Base-by-base conservation (phyloP, 92 coral and sea anemone species). In the Epizoanthus scotinus region DNA sequence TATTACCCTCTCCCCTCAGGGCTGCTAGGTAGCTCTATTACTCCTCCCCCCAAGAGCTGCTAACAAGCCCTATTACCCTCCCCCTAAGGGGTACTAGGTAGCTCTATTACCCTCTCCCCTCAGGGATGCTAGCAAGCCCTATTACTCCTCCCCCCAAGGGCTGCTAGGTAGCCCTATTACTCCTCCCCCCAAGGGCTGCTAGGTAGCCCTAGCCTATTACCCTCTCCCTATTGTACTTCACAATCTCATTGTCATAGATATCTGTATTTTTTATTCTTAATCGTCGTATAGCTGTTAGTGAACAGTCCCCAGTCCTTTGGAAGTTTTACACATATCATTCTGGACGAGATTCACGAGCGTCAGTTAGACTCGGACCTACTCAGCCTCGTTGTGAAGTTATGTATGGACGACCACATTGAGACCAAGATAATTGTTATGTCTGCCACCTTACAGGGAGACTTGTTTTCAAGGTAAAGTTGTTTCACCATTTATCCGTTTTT, bases 281-380 rank as follows among this genome's bases (percentile, higher is more conserved):
- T 24, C 69, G 28, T 68, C 19, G 2, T 21, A 81, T n/a, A n/a
- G 85, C 55, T 81, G 7, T 36, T 81, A 21, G 85, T 81, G 19
- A 67, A 69, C 78, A 81, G 63, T 22, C 85, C 85, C 12, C 26
- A 52, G 28, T 66, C 66, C 50, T 81, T 81, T 62, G 9, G 18
- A 6, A 13, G 52, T 31, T 81, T 22, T 28, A 81, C 62, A 13
- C 85, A 81, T 67, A 36, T 81, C 9, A 67, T 81, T 67, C 49
- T 81, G 20, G 85, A 81, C 77, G 85, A 81, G 75, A 68, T 81
- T 50, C 85, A 81, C 22, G 85, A 81, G 67, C 85, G 85, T 3
- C 78, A 68, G 55, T 54, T 66, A 5, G 85, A 81, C 78, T 61
- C 63, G n/a, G 85, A 81, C 27, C 59, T 81, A 28, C 78, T 81